Evolutionary conservation across 1,140 invertebrate species (phyloP).

Genomic region (Hermetia illucens): DNA sequence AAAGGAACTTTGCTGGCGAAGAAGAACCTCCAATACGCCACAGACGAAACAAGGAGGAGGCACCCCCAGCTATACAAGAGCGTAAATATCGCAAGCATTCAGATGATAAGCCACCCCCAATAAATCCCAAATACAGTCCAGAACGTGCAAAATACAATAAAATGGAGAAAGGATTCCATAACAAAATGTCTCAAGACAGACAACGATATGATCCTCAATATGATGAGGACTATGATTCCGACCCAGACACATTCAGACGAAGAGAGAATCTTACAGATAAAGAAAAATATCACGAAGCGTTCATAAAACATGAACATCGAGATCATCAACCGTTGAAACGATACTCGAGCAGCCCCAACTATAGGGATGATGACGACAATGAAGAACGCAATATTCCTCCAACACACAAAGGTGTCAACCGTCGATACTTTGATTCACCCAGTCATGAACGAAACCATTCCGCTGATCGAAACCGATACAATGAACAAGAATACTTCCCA

Average conservation of each 20-base stretch:
- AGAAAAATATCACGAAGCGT: slow-evolving; percentile 4
- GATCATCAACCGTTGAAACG: background rate
- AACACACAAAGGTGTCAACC: too few relatives aligned
- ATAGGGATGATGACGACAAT: background rate
- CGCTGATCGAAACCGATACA: slow-evolving; percentile 3
- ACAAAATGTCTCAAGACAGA: background rate
- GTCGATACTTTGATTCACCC: too few relatives aligned
- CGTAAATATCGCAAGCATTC: background rate
- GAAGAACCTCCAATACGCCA: background rate
- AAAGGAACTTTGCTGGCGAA: slow-evolving; percentile 1
- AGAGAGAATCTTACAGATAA: slow-evolving; percentile 5
- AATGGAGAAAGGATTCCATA: background rate
- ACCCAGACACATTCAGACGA: background rate
- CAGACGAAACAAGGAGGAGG: background rate
- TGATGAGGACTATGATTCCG: background rate
- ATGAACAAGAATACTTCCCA: slow-evolving; percentile 14
- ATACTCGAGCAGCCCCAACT: background rate
- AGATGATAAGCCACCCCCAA: too few relatives aligned
- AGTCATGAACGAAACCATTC: slow-evolving; percentile 1
- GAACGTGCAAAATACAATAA: background rate
- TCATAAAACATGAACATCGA: background rate
- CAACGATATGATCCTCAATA: background rate
- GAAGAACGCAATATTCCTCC: too few relatives aligned
- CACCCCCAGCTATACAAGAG: background rate
- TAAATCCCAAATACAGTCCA: slow-evolving; percentile 5